Conservation (phyloP, 2,113 vertebrate species). For the Mustela nigripes region DNA sequence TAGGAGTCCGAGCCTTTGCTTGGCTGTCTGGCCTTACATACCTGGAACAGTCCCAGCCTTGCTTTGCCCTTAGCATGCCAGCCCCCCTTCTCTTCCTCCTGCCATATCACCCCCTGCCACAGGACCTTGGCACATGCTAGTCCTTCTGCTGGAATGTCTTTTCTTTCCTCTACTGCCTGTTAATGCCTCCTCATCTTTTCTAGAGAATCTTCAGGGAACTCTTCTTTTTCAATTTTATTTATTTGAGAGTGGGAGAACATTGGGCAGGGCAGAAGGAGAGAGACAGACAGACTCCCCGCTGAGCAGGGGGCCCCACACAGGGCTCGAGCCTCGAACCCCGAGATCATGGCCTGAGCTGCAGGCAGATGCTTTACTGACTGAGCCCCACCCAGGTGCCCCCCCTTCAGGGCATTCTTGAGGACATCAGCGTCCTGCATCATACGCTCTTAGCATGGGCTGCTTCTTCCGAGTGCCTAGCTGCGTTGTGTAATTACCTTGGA, state of each 20-base stretch:
- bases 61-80: neutral
- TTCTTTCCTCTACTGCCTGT: neutral
- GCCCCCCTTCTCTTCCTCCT: neutral
- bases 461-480: neutral
- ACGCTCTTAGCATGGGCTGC: too few relatives aligned
- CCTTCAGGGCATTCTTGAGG: neutral
- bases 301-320: too few relatives aligned
- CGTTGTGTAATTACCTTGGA: neutral
- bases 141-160: neutral
- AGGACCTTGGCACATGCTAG: constrained; percentile 22
- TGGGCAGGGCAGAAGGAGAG: too few relatives aligned
- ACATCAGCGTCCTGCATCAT: neutral
- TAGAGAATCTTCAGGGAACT: neutral
- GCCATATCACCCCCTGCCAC: neutral
- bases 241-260: too few relatives aligned
- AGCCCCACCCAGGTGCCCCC: too few relatives aligned
- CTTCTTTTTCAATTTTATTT: too few relatives aligned
- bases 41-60: neutral
- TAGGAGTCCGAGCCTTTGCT: neutral
- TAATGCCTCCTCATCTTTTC: neutral
- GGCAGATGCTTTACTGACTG: too few relatives aligned
- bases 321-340: too few relatives aligned
- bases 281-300: too few relatives aligned
- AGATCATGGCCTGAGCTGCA: too few relatives aligned
- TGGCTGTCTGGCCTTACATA: neutral